phyloP scores from a whole-genome alignment of 2,797 vertebrate species.

The Peromyscus melanophrys region DNA sequence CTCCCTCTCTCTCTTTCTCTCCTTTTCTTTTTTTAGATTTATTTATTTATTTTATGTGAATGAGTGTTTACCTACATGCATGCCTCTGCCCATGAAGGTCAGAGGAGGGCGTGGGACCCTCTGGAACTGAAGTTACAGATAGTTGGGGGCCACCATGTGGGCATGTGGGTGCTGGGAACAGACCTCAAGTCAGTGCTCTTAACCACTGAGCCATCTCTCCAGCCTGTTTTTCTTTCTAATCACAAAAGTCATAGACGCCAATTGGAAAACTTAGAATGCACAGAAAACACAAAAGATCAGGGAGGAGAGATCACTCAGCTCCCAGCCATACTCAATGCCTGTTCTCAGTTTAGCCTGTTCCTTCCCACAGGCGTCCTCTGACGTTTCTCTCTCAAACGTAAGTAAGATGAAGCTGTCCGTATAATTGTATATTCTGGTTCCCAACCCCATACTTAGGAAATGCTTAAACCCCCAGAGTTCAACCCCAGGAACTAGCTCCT shows the following conservation, averaged over 20 bases:
- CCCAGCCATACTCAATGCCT: background rate
- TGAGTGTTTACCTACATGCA: background rate
- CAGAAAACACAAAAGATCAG: background rate
- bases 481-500: background rate
- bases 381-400: background rate
- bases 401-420: background rate
- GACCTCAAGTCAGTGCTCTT: background rate
- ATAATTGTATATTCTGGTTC: background rate
- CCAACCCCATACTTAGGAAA: background rate
- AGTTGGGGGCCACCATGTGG: background rate
- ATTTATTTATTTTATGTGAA: background rate
- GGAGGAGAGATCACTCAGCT: background rate
- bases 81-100: background rate
- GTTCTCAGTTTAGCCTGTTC: accelerated
- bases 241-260: background rate
- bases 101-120: no score
- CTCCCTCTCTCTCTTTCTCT: background rate
- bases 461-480: background rate
- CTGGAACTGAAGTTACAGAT: background rate
- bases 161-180: background rate
- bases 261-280: background rate
- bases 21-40: background rate
- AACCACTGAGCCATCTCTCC: background rate
- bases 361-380: background rate
- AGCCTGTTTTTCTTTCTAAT: background rate